Evolutionary conservation across 2,797 vertebrate species (phyloP).

Genomic region (Amniataba percoides): DNA sequence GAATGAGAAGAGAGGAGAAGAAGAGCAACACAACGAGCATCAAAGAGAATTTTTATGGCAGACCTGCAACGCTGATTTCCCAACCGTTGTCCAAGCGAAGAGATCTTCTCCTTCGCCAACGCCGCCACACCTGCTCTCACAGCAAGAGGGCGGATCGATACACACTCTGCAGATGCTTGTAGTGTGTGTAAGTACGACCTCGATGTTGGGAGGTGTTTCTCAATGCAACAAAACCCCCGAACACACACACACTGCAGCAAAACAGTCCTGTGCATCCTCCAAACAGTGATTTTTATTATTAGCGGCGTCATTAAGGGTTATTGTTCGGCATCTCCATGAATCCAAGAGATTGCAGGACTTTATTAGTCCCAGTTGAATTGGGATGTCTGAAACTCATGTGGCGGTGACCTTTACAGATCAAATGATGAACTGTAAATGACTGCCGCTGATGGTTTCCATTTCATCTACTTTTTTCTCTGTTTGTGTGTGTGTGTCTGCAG

Average conservation of each 20-base stretch:
- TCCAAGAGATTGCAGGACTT: background rate
- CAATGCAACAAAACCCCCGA: background rate
- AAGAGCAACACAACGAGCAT: conserved; percentile 49
- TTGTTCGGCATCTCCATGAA: conserved; percentile 11
- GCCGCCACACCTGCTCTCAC: conserved; percentile 40
- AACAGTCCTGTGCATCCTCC: background rate
- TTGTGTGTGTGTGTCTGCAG: background rate
- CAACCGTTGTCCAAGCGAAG: conserved; percentile 29
- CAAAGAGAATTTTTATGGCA: conserved; percentile 62
- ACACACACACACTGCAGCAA: background rate
- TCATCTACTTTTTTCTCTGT: background rate
- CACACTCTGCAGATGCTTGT: conserved; percentile 14
- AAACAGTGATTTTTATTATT: conserved; percentile 17
- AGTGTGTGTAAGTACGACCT: background rate
- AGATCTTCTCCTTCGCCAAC: conserved; percentile 40
- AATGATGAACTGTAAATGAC: conserved; percentile 15
- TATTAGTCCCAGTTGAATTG: background rate
- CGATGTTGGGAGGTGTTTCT: conserved; percentile 28
- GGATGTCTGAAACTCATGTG: background rate
- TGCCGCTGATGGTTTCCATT: background rate
- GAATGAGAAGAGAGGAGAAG: conserved; percentile 33
- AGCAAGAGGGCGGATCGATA: conserved; percentile 47
- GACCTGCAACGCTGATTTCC: conserved; percentile 47
- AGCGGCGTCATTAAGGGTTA: conserved; percentile 10
- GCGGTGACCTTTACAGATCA: conserved; percentile 19